Evolutionary conservation across 2,888 invertebrate species (phyloP).

Genomic region (Drosophila diplacantha): DNA sequence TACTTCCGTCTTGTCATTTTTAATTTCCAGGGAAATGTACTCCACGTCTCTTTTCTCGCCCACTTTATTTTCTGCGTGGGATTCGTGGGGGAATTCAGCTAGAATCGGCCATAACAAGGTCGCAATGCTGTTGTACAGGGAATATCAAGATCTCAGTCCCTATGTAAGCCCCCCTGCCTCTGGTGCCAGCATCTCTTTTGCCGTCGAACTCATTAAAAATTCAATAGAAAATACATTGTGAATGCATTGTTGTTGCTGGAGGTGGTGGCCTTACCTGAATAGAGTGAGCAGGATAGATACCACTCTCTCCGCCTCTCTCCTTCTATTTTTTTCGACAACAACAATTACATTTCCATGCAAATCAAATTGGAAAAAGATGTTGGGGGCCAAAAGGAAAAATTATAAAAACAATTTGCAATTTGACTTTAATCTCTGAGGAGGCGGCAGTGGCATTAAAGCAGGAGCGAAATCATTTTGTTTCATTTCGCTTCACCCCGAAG

Average conservation of each 20-base stretch:
- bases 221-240: constrained; percentile 68
- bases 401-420: constrained; percentile 67
- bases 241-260: constrained; percentile 34
- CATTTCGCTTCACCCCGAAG: constrained; percentile 8
- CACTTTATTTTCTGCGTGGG: background rate
- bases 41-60: background rate
- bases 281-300: constrained; percentile 9
- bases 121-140: constrained; percentile 10
- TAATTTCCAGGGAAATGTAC: constrained; percentile 22
- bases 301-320: background rate
- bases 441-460: constrained; percentile 16
- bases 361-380: constrained; percentile 62
- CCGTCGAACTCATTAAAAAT: constrained; percentile 65
- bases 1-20: constrained; percentile 18
- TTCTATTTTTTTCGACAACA: constrained; percentile 9
- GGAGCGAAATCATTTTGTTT: constrained; percentile 12
- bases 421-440: constrained; percentile 28
- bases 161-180: background rate
- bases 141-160: constrained; percentile 25
- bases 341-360: constrained; percentile 71
- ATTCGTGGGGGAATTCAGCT: constrained; percentile 5
- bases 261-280: constrained; percentile 19
- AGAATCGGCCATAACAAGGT: constrained; percentile 14
- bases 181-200: background rate
- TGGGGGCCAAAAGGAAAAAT: constrained; percentile 43